Evolutionary conservation across 2,797 vertebrate species (phyloP), one percentile per base, ranked within the genome.

Genomic region (Neostethus bicornis): DNA sequence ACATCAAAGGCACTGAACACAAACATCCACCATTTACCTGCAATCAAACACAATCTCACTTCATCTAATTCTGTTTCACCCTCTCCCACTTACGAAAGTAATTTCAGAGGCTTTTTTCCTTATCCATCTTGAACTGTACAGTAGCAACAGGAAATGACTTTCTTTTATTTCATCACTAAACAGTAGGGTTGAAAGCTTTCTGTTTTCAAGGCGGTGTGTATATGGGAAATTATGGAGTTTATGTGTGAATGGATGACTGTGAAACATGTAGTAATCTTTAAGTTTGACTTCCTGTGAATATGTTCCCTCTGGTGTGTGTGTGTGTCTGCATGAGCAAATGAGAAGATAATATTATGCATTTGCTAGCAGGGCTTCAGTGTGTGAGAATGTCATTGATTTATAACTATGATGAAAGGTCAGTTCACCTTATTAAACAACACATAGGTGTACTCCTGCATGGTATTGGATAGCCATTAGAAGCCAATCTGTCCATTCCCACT

Each of bases 341-440:
- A 55, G 48, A 73, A 67, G 81, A 81, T 85, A 82, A 88, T 85
- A 74, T 78, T 79, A 79, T 83, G 79, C 75, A 90, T 85, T 78
- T 87, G 81, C 83, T 85, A 89, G 81, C 85, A 69, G 28, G 55
- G 74, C 75, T 79, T 83, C 60, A 70, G 28, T 66, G 77, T 79
- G 50, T 62, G 62, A 79, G 81, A 80, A 79, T 86, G 87, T 84
- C 84, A 85, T 87, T 90, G 89, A 90, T 90, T 88, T 88, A 89
- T 86, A 85, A 87, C 83, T 70, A 26, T 51, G 51, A 85, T 83
- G 83, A 85, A 89, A 88, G 87, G 86, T 89, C 85, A 84, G 72
- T 82, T 83, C 81, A 85, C 85, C 89, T 88, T 90, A 88, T 89
- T 85, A 89, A 88, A 89, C 83, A 85, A 84, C 86, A 86, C 79